A percentile compares a stretch with the other conserved stretches of the same genome.
phyloP scores from a whole-genome alignment of 2,113 vertebrate species.

The Argyrosomus japonicus region DNA sequence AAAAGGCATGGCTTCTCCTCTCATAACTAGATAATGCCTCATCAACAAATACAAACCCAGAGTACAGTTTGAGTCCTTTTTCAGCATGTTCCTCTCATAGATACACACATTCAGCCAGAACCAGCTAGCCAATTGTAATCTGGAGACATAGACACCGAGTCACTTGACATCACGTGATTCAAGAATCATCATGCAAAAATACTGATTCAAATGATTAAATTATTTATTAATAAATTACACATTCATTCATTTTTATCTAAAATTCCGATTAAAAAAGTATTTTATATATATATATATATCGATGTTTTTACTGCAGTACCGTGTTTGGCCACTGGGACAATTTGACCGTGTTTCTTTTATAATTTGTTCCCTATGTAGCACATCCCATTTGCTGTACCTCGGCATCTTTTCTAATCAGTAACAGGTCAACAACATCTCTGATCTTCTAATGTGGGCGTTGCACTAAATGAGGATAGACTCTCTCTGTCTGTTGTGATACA shows the following conservation, averaged over 20 bases:
- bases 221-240: too few species aligned
- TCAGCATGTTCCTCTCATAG: too few species aligned
- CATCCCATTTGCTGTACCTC: neutral
- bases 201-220: neutral
- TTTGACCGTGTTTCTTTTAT: neutral
- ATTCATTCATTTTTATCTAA: too few species aligned
- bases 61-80: neutral
- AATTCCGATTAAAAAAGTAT: too few species aligned
- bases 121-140: neutral
- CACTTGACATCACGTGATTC: too few species aligned
- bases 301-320: neutral
- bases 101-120: neutral
- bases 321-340: neutral
- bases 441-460: neutral
- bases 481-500: constrained; percentile 11
- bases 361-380: too few species aligned
- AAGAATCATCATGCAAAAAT: neutral
- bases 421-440: neutral
- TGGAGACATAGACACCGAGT: too few species aligned
- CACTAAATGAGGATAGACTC: neutral
- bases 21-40: neutral
- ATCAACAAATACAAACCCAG: neutral
- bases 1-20: neutral
- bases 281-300: too few species aligned
- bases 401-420: neutral